A percentile compares a stretch with the other conserved stretches of the same genome.
Conservation (phyloP, 2,113 vertebrate genomes). For the Lota lota region DNA sequence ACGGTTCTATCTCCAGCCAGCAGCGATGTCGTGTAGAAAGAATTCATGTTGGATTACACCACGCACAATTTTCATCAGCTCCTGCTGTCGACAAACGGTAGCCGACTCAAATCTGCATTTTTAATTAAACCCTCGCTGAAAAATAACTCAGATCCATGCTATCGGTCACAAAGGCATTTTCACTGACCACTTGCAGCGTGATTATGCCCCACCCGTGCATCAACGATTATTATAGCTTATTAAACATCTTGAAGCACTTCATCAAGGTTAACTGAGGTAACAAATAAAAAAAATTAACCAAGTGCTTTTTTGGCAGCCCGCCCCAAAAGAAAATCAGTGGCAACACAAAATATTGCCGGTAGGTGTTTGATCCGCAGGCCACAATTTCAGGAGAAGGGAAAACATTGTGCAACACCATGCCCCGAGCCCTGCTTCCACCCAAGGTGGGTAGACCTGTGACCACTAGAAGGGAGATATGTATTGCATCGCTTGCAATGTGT, state of each 20-base stretch:
- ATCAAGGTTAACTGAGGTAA: neutral
- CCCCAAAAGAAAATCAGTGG: slow-evolving; percentile 10
- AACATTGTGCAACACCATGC: no score
- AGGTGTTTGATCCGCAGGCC: neutral
- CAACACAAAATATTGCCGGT: slow-evolving; percentile 17
- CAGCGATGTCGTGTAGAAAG: no score
- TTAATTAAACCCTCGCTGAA: no score
- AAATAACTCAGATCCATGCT: no score
- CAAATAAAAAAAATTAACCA: slow-evolving; percentile 5
- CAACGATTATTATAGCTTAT: neutral
- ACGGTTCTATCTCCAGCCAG: neutral
- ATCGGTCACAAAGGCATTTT: neutral
- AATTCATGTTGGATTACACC: no score
- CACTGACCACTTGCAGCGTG: neutral
- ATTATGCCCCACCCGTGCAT: neutral
- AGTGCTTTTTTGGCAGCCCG: neutral
- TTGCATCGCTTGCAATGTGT: slow-evolving; percentile 13
- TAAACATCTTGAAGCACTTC: neutral
- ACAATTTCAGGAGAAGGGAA: no score
- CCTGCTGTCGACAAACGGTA: no score
- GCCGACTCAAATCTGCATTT: no score
- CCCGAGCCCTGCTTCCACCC: neutral
- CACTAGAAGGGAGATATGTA: slow-evolving; percentile 18
- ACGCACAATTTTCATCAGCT: no score
- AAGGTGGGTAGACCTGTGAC: no score